Evolutionary conservation across 2,113 vertebrate genomes (phyloP), one percentile per base, ranked within the genome.

Genomic region (Spea bombifrons): DNA sequence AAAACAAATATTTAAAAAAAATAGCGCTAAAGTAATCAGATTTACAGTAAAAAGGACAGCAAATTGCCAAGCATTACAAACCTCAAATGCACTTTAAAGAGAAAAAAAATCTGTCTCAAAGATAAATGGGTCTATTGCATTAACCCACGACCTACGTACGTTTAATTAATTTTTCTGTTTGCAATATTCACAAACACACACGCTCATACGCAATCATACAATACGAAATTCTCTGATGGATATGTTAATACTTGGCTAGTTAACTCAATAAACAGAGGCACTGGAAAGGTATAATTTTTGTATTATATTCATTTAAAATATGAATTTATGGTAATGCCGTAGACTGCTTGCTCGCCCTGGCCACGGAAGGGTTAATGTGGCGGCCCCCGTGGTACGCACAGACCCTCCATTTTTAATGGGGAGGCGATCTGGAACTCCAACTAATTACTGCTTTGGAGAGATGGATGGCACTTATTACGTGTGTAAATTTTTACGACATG

Each of bases 401-500:
- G 30, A 59, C 15, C 55, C 55, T 59, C 9, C 4, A 8, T 9
- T 9, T 59, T 59, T 59, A 59, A 59, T 59, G 6, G 50, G 50
- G 50, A 52, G 50, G 3, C 50, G 74, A 66, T 55, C 49, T 8
- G 66, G 50, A 80, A 67, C 71, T 49, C 57, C 45, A 4, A 71
- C 78, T 80, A 80, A 80, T 80, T 80, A 80, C 78, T 67, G 59
- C 64, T 67, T 59, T 17, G 45, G 16, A 12, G 78, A 80, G 78
- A 80, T 80, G 71, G 78, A 80, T 74, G 71, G 78, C 12, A 45
- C 78, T 74, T 80, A 80, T 80, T 80, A 80, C 78, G 74, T 66
- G 71, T 80, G 71, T 74, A 74, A 67, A 80, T 74, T 80, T 80
- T 80, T 80, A 80, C 65, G 71, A 80, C 78, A 80, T 74, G 71